Percentiles rank a stretch among this genome's conserved stretches.
Conservation (phyloP, 2,113 vertebrate genomes). For the Aleadryas rufinucha region DNA sequence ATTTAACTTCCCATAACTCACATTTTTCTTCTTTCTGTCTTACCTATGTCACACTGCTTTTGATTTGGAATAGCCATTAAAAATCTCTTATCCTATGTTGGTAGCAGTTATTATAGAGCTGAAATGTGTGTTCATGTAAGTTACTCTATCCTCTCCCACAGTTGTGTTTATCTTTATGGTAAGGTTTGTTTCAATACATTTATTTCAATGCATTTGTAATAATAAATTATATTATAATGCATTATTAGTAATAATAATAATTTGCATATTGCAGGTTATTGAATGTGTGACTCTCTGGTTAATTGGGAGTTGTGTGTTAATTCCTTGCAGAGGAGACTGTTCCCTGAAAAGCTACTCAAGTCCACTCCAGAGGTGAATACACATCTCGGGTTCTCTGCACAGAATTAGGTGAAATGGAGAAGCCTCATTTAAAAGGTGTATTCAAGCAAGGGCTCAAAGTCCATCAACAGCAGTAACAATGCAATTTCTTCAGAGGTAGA, state of each 20-base stretch:
- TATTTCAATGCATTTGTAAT: not conserved
- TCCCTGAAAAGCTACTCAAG: not conserved
- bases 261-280: not conserved
- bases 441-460: not conserved
- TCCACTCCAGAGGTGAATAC: not conserved
- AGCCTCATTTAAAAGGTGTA: not conserved
- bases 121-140: not conserved
- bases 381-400: not conserved
- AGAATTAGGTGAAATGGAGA: not conserved
- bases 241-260: not conserved
- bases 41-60: not conserved
- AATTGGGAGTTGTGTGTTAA: not conserved
- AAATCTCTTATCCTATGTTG: not conserved
- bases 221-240: too few species aligned
- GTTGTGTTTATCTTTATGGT: not conserved
- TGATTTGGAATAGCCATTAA: not conserved
- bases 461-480: not conserved
- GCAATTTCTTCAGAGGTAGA: not conserved
- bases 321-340: not conserved
- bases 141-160: not conserved
- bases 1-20: not conserved
- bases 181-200: not conserved
- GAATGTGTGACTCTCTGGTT: not conserved
- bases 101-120: not conserved
- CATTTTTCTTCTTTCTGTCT: not conserved